Base-by-base conservation (phyloP, 1,140 invertebrate genomes). In the Apis cerana region DNA sequence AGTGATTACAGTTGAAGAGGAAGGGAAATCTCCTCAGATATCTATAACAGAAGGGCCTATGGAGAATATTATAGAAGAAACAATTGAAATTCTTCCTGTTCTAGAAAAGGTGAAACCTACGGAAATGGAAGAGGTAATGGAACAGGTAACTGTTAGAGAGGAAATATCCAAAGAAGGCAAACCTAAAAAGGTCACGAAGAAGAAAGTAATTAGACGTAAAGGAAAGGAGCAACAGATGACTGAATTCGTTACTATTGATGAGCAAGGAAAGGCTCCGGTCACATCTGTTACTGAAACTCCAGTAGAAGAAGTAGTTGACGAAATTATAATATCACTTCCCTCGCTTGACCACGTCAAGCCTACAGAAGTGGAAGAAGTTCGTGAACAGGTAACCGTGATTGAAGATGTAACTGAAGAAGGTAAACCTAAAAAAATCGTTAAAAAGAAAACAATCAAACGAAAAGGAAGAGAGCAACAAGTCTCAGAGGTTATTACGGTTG, bases 311-410 rank as follows among this genome's bases (percentile, higher is more conserved):
- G 87, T 89, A 23, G 48, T 79, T 0, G 88, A 91, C 70, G 85
- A 86, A 79, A 72, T 33, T 0, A 23, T 83, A 2, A 78, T 58
- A 92, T 52, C 90, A 89, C 0, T 91, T 86, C 79, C 69, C 90
- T n/a, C 92, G 82, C 96, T 96, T 91, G 96, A 96, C 0, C 85
- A 95, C 52, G 95, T 95, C 7, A 96, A 95, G 91, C 95, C 94
- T 69, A 96, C 95, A 90, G 85, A 89, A 59, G 61, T 69, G 23
- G 68, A 82, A 5, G 72, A 27, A 27, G 1, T 27, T 27, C 90
- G 88, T 0, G 91, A 93, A 69, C 87, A 92, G 77, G 91, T 94
- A 11, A 90, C 92, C 10, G 88, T 94, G 2, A 92, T 94, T 15
- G 92, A 95, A 83, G 92, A 93, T n/a, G 90, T 87, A 21, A 92